Percentiles rank a stretch among this genome's conserved stretches.
These are phyloP conservation scores for Sardina pilchardus DNA, from an alignment of 2,113 vertebrate genomes.

Conservation along the genomic window DNA sequence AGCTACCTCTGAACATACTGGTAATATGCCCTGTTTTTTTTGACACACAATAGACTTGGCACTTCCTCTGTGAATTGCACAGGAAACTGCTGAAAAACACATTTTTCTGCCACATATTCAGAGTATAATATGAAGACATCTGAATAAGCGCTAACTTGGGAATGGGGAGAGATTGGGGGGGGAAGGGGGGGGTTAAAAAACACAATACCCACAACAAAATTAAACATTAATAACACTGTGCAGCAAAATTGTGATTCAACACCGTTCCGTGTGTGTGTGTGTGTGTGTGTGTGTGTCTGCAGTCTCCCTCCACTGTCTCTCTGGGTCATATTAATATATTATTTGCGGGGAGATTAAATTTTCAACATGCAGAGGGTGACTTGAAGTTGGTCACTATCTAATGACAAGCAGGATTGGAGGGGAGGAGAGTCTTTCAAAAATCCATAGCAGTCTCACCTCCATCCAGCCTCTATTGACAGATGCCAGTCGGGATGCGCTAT, in stretches of 20 bases:
- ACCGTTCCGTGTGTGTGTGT: slow-evolving; percentile 13
- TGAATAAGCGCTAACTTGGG: neutral
- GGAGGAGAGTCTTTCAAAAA: slow-evolving; percentile 69
- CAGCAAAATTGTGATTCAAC: slow-evolving; percentile 30
- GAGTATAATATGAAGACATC: neutral
- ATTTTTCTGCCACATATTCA: slow-evolving; percentile 1
- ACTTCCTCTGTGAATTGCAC: neutral
- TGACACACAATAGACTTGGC: neutral
- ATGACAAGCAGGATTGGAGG: slow-evolving; percentile 66
- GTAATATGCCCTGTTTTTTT: neutral
- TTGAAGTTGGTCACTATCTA: slow-evolving; percentile 75
- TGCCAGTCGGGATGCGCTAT: slow-evolving; percentile 79
- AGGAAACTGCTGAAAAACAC: slow-evolving; percentile 4
- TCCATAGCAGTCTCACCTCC: slow-evolving; percentile 76
- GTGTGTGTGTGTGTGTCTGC: neutral
- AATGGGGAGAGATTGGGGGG: slow-evolving; percentile 23
- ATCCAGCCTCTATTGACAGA: slow-evolving; percentile 75
- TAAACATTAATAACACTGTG: slow-evolving; percentile 18
- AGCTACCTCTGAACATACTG: neutral
- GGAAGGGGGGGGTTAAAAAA: neutral
- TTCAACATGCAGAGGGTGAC: slow-evolving; percentile 63
- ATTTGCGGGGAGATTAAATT: slow-evolving; percentile 55
- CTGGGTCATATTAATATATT: slow-evolving; percentile 50
- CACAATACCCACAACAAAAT: slow-evolving; percentile 18
- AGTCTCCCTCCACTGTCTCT: neutral